These are phyloP conservation scores for Junonia oenone DNA, from an alignment of 2,888 invertebrate species.

Conservation along the genomic window DNA sequence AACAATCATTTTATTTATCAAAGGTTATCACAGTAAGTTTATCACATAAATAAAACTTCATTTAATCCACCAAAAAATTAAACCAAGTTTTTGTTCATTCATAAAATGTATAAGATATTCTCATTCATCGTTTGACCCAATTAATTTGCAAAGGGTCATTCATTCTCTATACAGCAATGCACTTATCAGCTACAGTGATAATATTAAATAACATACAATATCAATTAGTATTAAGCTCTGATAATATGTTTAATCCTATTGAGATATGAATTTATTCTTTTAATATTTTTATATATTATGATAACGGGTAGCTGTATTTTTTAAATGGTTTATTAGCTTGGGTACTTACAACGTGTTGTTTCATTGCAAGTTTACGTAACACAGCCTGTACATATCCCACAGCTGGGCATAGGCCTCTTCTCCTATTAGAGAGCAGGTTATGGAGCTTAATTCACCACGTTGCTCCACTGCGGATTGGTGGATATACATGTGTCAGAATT, in stretches of 20 bases:
- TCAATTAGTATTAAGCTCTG: constrained; percentile 7
- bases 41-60: too few species aligned
- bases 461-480: too few species aligned
- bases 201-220: constrained; percentile 6
- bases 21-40: too few species aligned
- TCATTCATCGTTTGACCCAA: constrained; percentile 1
- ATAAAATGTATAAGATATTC: not conserved
- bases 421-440: too few species aligned
- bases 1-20: too few species aligned
- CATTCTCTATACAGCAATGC: constrained; percentile 1
- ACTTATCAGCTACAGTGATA: constrained; percentile 8
- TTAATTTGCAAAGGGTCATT: constrained; percentile 9
- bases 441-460: too few species aligned
- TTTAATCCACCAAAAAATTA: too few species aligned
- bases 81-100: not conserved
- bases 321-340: not conserved
- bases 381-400: too few species aligned
- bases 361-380: too few species aligned
- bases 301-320: not conserved
- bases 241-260: constrained; percentile 5
- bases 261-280: constrained; percentile 3
- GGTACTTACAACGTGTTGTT: too few species aligned
- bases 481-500: too few species aligned
- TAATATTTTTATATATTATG: not conserved
- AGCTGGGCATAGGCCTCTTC: too few species aligned